Evolutionary conservation across 2,888 invertebrate genomes (phyloP), one percentile per base, ranked within the genome.

Genomic region (Marronus borbonicus): DNA sequence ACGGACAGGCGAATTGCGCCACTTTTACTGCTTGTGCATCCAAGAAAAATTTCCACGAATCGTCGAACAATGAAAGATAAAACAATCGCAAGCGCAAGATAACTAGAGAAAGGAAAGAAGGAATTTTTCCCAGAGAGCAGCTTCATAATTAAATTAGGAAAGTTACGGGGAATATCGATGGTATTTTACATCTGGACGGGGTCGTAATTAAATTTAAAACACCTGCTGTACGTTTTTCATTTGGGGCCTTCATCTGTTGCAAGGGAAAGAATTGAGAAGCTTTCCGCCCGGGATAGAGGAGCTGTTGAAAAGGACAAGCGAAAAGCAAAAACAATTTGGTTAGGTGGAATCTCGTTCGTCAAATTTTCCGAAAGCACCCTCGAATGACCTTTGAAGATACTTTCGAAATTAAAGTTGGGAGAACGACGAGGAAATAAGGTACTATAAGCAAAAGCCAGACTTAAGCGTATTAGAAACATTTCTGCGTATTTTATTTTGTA

Each of bases 161-260:
- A 76, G 36, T 65, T 66, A 52, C 39, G 36, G 44, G 52, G 50
- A 65, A 66, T 76, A 76, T 66, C 65, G 76, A 76, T 65, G 65
- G 31, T 24, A 20, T 52, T 49, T 65, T 50, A 55, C 50, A 76
- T 66, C 64, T 58, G 66, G 49, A 66, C 49, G 17, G 52, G 39
- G 55, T 20, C 66, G 66, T 76, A 76, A 76, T 76, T 76, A 76
- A 76, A 76, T 76, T 76, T 52, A 55, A 66, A 66, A 66, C 76
- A 76, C 76, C 76, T 66, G 76, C 66, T 20, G 76, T 36, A 44
- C 65, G 39, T 66, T 66, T 39, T 64, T 76, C 17, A 58, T 58
- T 58, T 58, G 20, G 17, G 20, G 0, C n/a, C 2, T 20, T 20
- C 20, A 8, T 58, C n/a, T 20, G 55, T n/a, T 17, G 55, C 5